Conservation (phyloP, 2,113 vertebrate species). For the Aythya baeri region DNA sequence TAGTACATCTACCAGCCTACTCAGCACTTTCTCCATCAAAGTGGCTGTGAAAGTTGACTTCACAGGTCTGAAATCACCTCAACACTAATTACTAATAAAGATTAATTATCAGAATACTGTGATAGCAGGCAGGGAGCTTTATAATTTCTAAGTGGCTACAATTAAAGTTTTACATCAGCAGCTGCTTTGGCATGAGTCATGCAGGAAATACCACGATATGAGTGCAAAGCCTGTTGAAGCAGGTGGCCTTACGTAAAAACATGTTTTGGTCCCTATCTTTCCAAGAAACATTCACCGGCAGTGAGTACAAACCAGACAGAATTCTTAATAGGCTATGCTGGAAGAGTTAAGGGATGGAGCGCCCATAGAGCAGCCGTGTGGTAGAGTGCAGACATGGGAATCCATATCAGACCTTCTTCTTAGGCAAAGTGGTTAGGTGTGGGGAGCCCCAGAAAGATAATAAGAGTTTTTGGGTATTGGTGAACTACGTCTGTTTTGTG, state of each 20-base stretch:
- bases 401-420: not conserved
- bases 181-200: not conserved
- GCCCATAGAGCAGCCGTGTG: accelerated
- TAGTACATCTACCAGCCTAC: not conserved
- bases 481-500: not conserved
- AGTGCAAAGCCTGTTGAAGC: not conserved
- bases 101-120: not conserved
- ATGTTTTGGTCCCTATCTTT: not conserved
- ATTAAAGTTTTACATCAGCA: not conserved
- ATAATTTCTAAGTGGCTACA: not conserved
- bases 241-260: not conserved
- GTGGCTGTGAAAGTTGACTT: not conserved
- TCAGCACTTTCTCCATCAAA: not conserved
- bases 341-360: not conserved
- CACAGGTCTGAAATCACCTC: not conserved
- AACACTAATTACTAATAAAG: not conserved
- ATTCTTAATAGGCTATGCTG: not conserved
- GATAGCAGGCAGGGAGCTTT: not conserved
- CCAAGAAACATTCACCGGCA: not conserved
- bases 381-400: not conserved
- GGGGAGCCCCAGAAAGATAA: not conserved
- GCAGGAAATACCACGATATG: not conserved
- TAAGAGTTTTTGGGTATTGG: not conserved
- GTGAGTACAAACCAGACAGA: not conserved
- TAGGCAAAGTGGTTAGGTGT: not conserved